phyloP scores from a whole-genome alignment of 2,797 vertebrate species.

The Syngnathus rostellatus region DNA sequence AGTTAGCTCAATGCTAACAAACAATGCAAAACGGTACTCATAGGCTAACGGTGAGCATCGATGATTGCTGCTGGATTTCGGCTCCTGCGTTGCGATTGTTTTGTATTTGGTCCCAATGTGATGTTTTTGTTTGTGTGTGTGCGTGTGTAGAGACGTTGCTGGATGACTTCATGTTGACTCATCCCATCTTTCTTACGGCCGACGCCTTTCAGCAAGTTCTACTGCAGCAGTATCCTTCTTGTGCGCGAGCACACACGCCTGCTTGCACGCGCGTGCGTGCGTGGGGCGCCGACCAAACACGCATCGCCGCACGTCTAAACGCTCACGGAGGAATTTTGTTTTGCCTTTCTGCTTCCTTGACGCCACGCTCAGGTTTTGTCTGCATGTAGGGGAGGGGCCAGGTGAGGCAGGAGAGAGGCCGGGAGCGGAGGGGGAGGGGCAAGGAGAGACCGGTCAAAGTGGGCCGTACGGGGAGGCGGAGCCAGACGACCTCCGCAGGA shows the following conservation, averaged over 20 bases:
- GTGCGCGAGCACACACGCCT: not conserved
- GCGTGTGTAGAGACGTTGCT: conserved; percentile 54
- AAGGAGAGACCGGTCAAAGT: conserved; percentile 30
- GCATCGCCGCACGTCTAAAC: not conserved
- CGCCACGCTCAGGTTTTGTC: conserved; percentile 55
- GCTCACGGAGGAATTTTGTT: not conserved
- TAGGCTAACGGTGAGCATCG: not conserved
- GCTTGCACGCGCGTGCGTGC: not conserved
- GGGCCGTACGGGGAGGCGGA: conserved; percentile 29
- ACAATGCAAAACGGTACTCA: not conserved
- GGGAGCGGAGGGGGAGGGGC: conserved; percentile 14
- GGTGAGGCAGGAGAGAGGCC: conserved; percentile 4
- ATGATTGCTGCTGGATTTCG: not conserved
- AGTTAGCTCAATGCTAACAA: not conserved
- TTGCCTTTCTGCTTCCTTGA: conserved; percentile 45
- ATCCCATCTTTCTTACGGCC: conserved; percentile 89
- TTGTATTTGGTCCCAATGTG: not conserved
- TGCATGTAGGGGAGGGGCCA: conserved; percentile 36
- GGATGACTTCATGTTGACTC: conserved; percentile 93
- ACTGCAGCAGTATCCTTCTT: conserved; percentile 90
- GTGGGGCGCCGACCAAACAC: not conserved
- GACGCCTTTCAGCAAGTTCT: conserved; percentile 89
- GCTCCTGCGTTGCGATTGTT: not conserved
- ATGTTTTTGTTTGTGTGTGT: conserved; percentile 1
- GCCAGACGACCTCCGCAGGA: conserved; percentile 65